Percentiles rank a stretch among this genome's conserved stretches.
phyloP scores from a whole-genome alignment of 2,888 invertebrate species.

The Parochlus steinenii region DNA sequence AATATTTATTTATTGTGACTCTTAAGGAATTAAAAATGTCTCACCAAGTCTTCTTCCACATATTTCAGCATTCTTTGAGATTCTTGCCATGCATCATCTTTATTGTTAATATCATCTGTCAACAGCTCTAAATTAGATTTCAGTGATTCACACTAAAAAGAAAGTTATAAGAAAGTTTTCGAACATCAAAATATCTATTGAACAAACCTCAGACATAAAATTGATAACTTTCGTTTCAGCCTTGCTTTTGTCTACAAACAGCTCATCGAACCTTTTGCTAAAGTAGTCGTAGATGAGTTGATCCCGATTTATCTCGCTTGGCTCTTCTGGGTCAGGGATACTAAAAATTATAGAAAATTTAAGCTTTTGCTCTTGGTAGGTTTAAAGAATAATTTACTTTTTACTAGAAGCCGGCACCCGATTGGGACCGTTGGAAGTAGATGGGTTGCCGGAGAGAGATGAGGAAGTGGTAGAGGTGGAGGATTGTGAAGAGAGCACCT shows the following conservation, averaged over 20 bases:
- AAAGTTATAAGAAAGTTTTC: slow-evolving; percentile 5
- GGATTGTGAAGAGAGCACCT: slow-evolving; percentile 10
- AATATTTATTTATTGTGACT: neutral
- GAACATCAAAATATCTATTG: slow-evolving; percentile 3
- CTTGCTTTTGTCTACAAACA: slow-evolving; percentile 24
- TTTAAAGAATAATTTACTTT: neutral
- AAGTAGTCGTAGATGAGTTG: slow-evolving; percentile 26
- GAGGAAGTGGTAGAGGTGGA: slow-evolving; percentile 2
- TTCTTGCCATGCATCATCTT: slow-evolving; percentile 37
- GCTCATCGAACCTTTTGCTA: slow-evolving; percentile 27
- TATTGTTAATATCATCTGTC: slow-evolving; percentile 31
- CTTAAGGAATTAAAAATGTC: slow-evolving; percentile 1
- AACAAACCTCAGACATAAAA: slow-evolving; percentile 27
- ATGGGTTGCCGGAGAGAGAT: neutral
- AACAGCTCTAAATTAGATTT: slow-evolving; percentile 34
- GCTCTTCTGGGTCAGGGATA: slow-evolving; percentile 13
- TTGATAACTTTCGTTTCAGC: slow-evolving; percentile 26
- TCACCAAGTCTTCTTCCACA: slow-evolving; percentile 48
- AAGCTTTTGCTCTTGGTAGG: neutral
- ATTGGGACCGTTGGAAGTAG: no score
- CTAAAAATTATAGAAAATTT: neutral
- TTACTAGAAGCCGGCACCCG: neutral
- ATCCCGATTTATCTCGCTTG: slow-evolving; percentile 18
- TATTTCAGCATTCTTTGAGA: slow-evolving; percentile 31
- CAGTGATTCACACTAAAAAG: slow-evolving; percentile 23